Evolutionary conservation across 2,888 invertebrate species (phyloP).

Genomic region (Fragum whitleyi): DNA sequence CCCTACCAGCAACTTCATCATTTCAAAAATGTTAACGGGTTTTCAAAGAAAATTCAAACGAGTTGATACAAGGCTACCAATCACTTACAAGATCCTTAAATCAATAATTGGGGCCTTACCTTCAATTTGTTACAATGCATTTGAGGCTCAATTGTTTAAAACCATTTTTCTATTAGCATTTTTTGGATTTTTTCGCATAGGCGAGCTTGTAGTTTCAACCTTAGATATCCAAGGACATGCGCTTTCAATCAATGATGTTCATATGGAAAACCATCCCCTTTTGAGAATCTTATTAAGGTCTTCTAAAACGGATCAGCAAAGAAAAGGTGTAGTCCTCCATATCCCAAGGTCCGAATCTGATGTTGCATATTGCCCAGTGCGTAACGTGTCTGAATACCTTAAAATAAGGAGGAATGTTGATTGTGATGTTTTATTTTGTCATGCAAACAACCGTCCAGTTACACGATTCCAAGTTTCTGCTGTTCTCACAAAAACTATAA

Average conservation of each 20-base stretch:
- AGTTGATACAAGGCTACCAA: not conserved
- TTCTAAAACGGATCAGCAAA: not conserved
- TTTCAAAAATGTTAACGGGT: no score
- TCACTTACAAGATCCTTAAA: not conserved
- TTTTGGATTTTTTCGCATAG: not conserved
- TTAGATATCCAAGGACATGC: not conserved
- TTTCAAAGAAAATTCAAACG: not conserved
- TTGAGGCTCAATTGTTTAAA: not conserved
- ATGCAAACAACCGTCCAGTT: conserved; percentile 2
- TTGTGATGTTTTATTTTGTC: conserved; percentile 6
- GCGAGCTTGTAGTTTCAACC: not conserved
- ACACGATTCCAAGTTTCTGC: conserved; percentile 10
- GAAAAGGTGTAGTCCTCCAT: not conserved
- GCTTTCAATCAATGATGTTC: not conserved
- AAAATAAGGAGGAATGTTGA: not conserved
- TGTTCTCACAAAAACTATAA: not conserved
- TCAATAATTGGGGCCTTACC: not conserved
- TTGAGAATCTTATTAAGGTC: not conserved
- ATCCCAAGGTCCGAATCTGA: not conserved
- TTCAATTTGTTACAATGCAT: not conserved
- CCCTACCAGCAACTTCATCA: not conserved
- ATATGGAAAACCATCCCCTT: not conserved
- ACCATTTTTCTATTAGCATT: not conserved
- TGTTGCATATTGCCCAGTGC: conserved; percentile 5
- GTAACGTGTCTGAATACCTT: not conserved